Percentiles rank a stretch among this genome's conserved stretches.
phyloP scores from a whole-genome alignment of 1,140 invertebrate genomes.

The Drosophila yakuba region DNA sequence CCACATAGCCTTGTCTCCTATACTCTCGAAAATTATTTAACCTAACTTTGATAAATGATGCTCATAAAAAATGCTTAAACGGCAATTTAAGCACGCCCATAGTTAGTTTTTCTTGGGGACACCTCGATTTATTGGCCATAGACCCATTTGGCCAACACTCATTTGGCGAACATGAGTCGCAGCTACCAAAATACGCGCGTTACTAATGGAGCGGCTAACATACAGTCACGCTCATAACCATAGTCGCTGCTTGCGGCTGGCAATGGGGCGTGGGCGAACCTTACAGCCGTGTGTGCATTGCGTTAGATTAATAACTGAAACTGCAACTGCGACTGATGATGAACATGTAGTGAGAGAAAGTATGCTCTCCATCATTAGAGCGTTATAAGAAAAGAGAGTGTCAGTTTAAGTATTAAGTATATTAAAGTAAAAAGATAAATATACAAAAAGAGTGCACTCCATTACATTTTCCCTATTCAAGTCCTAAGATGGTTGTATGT shows the following conservation, averaged over 20 bases:
- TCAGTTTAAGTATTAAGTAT: too few relatives aligned
- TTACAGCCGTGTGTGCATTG: constrained; percentile 44
- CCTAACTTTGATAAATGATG: constrained; percentile 81
- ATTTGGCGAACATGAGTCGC: constrained; percentile 64
- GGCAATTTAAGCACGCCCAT: constrained; percentile 82
- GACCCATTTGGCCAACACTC: constrained; percentile 71
- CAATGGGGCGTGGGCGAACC: constrained; percentile 22
- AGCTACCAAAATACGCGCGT: constrained; percentile 75
- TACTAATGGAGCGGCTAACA: constrained; percentile 34
- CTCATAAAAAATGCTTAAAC: constrained; percentile 82
- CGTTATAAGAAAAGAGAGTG: too few relatives aligned
- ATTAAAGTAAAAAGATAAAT: too few relatives aligned
- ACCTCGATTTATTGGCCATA: constrained; percentile 73
- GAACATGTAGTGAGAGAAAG: constrained; percentile 3
- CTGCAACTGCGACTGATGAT: constrained; percentile 13
- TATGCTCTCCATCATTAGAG: too few relatives aligned
- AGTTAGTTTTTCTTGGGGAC: constrained; percentile 49
- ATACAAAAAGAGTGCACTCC: too few relatives aligned
- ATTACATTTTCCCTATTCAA: too few relatives aligned
- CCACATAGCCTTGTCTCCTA: constrained; percentile 30
- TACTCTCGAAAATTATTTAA: constrained; percentile 66
- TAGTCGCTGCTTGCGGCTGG: constrained; percentile 33
- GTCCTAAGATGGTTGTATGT: background rate
- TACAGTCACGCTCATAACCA: constrained; percentile 39
- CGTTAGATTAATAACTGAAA: constrained; percentile 78